Evolutionary conservation across 2,797 vertebrate species (phyloP).

Genomic region (Pelobates cultripes): DNA sequence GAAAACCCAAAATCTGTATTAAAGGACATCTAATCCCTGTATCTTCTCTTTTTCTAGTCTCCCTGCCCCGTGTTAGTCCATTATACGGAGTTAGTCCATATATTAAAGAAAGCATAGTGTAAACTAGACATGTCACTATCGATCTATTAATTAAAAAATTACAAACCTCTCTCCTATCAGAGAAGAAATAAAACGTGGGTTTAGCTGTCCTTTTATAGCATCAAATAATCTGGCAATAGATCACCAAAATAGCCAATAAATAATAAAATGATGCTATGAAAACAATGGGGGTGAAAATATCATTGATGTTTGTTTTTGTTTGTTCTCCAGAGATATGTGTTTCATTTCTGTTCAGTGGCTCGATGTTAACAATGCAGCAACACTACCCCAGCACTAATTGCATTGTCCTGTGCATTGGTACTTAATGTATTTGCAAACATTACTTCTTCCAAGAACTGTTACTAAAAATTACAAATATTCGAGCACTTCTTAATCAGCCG

Average conservation of each 20-base stretch:
- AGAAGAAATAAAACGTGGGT: conserved; percentile 57
- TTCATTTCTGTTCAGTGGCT: conserved; percentile 64
- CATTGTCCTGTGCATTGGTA: conserved; percentile 63
- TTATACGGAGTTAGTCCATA: too few relatives aligned
- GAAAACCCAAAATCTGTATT: conserved; percentile 72
- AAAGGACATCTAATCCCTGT: conserved; percentile 89
- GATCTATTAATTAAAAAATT: too few relatives aligned
- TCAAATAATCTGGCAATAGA: conserved; percentile 68
- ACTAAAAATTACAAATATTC: too few relatives aligned
- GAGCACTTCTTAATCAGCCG: too few relatives aligned
- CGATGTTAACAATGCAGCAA: conserved; percentile 68
- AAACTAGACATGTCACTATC: too few relatives aligned
- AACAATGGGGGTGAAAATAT: conserved; percentile 61
- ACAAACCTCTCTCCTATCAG: too few relatives aligned
- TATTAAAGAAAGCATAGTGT: too few relatives aligned
- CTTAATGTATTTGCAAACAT: conserved; percentile 58
- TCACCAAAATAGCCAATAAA: conserved; percentile 57
- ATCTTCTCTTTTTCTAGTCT: too few relatives aligned
- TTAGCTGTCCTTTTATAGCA: conserved; percentile 72
- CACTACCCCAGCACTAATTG: conserved; percentile 63
- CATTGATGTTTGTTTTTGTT: conserved; percentile 61
- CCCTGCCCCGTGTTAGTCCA: too few relatives aligned
- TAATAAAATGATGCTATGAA: conserved; percentile 61
- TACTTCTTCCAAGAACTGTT: conserved; percentile 64
- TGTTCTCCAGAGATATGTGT: conserved; percentile 49